Evolutionary conservation across 2,113 vertebrate genomes (phyloP).

Genomic region (Chelonoidis abingdonii): DNA sequence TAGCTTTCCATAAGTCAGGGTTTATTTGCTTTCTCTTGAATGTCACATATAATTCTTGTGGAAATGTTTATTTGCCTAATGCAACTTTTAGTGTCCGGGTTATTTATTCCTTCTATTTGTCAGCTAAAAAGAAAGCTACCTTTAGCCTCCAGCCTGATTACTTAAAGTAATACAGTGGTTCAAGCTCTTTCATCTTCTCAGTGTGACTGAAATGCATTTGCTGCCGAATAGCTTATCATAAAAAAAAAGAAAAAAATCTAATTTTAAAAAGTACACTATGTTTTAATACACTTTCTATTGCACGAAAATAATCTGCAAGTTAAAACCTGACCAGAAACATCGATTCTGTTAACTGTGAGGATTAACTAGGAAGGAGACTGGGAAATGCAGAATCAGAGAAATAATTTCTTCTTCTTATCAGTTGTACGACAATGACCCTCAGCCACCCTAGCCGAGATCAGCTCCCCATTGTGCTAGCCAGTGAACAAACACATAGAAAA

Average conservation of each 20-base stretch:
- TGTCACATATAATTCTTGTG: slow-evolving; percentile 82
- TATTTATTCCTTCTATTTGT: slow-evolving; percentile 83
- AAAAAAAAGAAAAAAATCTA: slow-evolving; percentile 23
- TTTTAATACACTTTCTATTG: slow-evolving; percentile 22
- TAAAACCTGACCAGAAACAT: slow-evolving; percentile 42
- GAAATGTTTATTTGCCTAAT: slow-evolving; percentile 88
- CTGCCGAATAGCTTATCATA: slow-evolving; percentile 27
- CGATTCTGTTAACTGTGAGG: slow-evolving; percentile 28
- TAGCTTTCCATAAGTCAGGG: slow-evolving; percentile 80
- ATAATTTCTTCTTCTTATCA: background rate
- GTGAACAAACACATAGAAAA: background rate
- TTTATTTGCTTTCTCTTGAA: slow-evolving; percentile 82
- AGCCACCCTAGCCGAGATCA: background rate
- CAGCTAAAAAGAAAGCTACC: slow-evolving; percentile 74
- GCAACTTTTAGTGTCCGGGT: slow-evolving; percentile 82
- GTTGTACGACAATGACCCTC: accelerated
- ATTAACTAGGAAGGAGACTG: slow-evolving; percentile 1
- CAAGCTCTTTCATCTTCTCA: slow-evolving; percentile 58
- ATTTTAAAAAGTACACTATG: slow-evolving; percentile 47
- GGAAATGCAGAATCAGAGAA: background rate
- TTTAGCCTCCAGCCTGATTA: slow-evolving; percentile 73
- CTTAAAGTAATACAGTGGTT: slow-evolving; percentile 64
- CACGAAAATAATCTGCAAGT: background rate
- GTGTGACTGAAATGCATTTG: slow-evolving; percentile 40
- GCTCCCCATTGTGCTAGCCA: background rate